Base-by-base conservation (phyloP, 2,888 invertebrate genomes). In the Pachycephus smyrnensis region DNA sequence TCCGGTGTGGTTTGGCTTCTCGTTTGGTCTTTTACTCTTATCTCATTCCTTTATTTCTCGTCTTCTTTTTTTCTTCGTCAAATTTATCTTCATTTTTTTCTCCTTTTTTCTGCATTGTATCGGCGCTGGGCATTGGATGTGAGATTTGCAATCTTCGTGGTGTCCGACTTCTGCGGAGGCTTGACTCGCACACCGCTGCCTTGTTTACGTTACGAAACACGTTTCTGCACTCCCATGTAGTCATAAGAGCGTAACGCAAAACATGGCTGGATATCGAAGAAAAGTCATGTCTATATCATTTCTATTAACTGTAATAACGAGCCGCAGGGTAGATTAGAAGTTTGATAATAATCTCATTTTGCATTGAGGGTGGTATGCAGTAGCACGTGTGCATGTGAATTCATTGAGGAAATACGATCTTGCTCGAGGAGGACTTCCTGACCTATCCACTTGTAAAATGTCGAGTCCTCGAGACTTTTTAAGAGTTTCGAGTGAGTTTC, bases 241-340 rank as follows among this genome's bases (percentile, higher is more conserved):
- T 83, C 84, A 85, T 84, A 88, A 86, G 83, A 86, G 86, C 86
- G 88, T 87, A 84, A 85, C 87, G 86, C 82, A 68, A 69, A 76
- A 75, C 79, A 84, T 85, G 75, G 69, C 68, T 74, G 77, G 32
- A 74, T 73, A 78, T 76, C 68, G 75, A 75, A 69, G n/a, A 69
- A 73, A 76, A 73, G 55, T 80, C 68, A 36, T 12, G 31, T 55
- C 36, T 9, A 23, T 23, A 23, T 55, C 55, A n/a, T 40, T 68
- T 79, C 69, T 75, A 12, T 12, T 68, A 32, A 11, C 55, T 73
- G 23, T 55, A 55, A 55, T 0, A 23, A 55, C 23, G 9, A 23
- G 9, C 9, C 6, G 23, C 23, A 55, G 55, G 23, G 55, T 55
- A 23, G 55, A 23, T 55, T 9, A 9, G 55, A 55, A 9, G 15